These are phyloP conservation scores for Gobiocypris rarus DNA, from an alignment of 2,113 vertebrate species.

Conservation along the genomic window DNA sequence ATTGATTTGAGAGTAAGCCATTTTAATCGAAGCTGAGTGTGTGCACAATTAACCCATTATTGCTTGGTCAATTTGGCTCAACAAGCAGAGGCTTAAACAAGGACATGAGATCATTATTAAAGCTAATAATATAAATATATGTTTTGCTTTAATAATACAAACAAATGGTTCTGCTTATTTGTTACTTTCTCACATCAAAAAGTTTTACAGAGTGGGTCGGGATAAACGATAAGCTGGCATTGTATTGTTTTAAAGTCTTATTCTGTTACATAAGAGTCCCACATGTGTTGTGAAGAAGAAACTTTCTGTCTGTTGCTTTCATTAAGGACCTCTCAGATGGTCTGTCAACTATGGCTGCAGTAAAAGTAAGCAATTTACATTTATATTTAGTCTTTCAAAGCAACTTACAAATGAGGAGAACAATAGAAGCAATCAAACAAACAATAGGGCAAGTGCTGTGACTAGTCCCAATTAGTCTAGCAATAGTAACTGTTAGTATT, in stretches of 20 bases:
- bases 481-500: no score
- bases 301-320: background rate
- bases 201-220: background rate
- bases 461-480: no score
- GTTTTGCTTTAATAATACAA: no score
- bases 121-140: background rate
- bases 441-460: no score
- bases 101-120: constrained; percentile 35
- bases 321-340: background rate
- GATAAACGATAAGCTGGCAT: background rate
- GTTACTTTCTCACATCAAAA: no score
- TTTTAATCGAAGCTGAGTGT: constrained; percentile 77
- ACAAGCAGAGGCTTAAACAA: constrained; percentile 43
- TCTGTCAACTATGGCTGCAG: background rate
- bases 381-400: no score
- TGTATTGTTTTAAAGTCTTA: background rate
- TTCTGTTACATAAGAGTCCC: background rate
- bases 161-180: no score
- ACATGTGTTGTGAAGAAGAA: background rate
- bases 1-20: constrained; percentile 76
- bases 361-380: no score
- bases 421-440: no score
- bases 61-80: constrained; percentile 73
- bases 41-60: constrained; percentile 70
- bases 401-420: no score